Percentiles rank a stretch among this genome's conserved stretches.
These are phyloP conservation scores for Urosaurus nigricauda DNA, from an alignment of 2,797 vertebrate genomes.

Conservation along the genomic window DNA sequence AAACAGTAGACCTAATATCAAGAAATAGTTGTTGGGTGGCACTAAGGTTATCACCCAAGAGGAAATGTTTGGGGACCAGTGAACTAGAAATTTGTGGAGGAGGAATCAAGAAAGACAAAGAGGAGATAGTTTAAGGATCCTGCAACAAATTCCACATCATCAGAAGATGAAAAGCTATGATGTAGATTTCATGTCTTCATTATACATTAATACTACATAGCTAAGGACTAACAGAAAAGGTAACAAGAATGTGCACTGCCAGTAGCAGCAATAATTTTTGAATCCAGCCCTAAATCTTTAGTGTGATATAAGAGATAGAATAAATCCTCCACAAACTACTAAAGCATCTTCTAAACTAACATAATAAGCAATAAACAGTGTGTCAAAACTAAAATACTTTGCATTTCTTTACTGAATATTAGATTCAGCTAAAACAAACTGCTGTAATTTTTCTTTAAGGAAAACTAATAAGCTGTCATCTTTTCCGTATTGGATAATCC, in stretches of 20 bases:
- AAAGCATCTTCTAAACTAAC: constrained; percentile 40
- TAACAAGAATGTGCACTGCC: background rate
- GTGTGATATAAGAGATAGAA: background rate
- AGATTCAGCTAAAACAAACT: constrained; percentile 21
- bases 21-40: too few species aligned
- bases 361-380: background rate
- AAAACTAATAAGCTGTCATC: constrained; percentile 11
- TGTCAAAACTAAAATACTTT: constrained; percentile 22
- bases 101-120: background rate
- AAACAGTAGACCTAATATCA: too few species aligned
- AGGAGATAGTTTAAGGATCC: background rate
- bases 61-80: background rate
- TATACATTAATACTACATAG: background rate
- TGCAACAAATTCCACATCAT: background rate
- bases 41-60: too few species aligned
- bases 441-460: constrained; percentile 41
- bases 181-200: constrained; percentile 9
- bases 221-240: constrained; percentile 12
- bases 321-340: constrained; percentile 30
- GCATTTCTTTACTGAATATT: constrained; percentile 34
- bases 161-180: background rate
- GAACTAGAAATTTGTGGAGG: background rate
- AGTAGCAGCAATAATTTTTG: background rate
- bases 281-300: constrained; percentile 13
- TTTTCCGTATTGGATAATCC: constrained; percentile 44